Conservation (phyloP, 2,113 vertebrate species). For the Sarotherodon lohbergeri region DNA sequence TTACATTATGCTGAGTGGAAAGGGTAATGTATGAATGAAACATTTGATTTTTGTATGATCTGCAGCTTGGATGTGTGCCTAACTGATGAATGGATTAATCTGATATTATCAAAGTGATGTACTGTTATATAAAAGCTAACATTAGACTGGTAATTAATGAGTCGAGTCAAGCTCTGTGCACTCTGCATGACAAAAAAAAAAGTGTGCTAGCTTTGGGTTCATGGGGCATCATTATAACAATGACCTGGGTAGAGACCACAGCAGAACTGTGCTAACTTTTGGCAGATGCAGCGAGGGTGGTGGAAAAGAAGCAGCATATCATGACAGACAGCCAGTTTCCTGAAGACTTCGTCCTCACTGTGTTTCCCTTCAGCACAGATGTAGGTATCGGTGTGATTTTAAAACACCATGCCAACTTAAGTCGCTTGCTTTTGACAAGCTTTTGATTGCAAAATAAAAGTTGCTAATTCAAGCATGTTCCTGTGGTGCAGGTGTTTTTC, state of each 20-base stretch:
- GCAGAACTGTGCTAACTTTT: not conserved
- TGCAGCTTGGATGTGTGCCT: not conserved
- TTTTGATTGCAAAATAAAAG: not conserved
- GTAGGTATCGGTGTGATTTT: constrained; percentile 12
- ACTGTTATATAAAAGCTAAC: not conserved
- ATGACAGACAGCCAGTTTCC: constrained; percentile 38
- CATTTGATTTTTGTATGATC: not conserved
- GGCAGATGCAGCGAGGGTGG: constrained; percentile 46
- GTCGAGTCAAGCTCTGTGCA: not conserved
- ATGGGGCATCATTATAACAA: not conserved
- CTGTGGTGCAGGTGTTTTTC: constrained; percentile 33
- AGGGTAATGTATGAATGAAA: not conserved
- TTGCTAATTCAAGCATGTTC: not conserved
- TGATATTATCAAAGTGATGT: not conserved
- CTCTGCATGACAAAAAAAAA: not conserved
- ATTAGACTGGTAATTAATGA: not conserved
- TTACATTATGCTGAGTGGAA: not conserved
- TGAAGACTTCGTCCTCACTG: constrained; percentile 18
- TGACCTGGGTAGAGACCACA: not conserved
- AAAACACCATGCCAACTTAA: not conserved
- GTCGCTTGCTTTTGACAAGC: not conserved
- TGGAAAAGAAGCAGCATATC: constrained; percentile 1
- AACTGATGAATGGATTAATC: not conserved
- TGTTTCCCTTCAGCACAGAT: constrained; percentile 44
- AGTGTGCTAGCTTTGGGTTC: not conserved